These are phyloP conservation scores for Mormyrops attenuatus DNA, from an alignment of 2,797 vertebrate species.

Conservation along the genomic window DNA sequence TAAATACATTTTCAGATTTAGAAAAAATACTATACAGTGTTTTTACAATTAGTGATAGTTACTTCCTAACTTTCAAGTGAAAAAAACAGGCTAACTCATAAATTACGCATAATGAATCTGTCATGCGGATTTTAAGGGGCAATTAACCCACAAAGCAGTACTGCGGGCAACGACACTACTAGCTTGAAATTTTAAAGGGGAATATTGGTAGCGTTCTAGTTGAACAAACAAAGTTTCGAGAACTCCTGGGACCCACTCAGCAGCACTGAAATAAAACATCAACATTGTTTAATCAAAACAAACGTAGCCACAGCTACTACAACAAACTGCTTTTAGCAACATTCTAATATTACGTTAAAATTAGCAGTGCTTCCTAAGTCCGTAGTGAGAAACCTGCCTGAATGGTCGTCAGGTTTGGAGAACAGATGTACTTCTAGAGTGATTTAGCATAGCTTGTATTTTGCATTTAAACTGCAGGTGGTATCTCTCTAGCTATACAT, in stretches of 20 bases:
- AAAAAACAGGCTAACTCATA: slow-evolving; percentile 6
- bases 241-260: slow-evolving; percentile 16
- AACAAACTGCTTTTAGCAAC: neutral
- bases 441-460: neutral
- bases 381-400: neutral
- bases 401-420: neutral
- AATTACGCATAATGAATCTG: slow-evolving; percentile 11
- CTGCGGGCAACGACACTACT: slow-evolving; percentile 21
- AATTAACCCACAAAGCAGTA: slow-evolving; percentile 17
- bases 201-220: slow-evolving; percentile 21
- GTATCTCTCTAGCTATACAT: neutral
- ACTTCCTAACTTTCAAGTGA: slow-evolving; percentile 13
- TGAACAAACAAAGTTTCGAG: slow-evolving; percentile 21
- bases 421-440: neutral
- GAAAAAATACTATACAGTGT: neutral
- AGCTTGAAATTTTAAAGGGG: slow-evolving; percentile 27
- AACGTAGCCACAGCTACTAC: neutral
- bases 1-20: neutral
- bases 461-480: neutral
- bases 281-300: neutral
- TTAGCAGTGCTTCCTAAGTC: neutral
- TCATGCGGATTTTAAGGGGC: neutral
- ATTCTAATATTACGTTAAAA: neutral
- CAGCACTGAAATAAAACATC: neutral
- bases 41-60: neutral